A percentile compares a stretch with the other conserved stretches of the same genome.
Evolutionary conservation across 2,797 vertebrate genomes (phyloP).

Genomic region (Darevskia nairensis): DNA sequence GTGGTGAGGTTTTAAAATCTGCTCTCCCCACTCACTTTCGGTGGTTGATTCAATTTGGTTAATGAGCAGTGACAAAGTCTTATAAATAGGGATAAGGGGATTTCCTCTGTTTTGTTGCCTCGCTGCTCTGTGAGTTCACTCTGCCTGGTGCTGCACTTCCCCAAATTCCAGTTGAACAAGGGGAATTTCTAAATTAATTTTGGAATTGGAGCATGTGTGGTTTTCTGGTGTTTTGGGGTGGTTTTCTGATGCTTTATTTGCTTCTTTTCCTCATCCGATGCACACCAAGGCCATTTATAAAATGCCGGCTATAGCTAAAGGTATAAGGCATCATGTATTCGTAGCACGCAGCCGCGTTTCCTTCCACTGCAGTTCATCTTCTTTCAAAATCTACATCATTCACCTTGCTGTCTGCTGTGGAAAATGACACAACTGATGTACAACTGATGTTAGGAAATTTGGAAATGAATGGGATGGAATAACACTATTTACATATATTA

Average conservation of each 20-base stretch:
- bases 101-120: not conserved
- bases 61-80: conserved; percentile 47
- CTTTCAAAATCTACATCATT: no score
- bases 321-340: no score
- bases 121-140: no score
- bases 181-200: not conserved
- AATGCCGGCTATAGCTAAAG: no score
- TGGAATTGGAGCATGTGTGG: not conserved
- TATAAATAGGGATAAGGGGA: not conserved
- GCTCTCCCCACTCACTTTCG: conserved; percentile 55
- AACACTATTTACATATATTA: no score
- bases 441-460: no score
- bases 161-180: not conserved
- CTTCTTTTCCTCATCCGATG: not conserved
- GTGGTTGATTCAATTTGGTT: conserved; percentile 57
- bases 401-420: no score
- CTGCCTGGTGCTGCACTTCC: not conserved
- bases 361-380: no score
- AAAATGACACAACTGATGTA: no score
- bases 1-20: conserved; percentile 60
- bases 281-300: no score
- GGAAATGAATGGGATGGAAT: no score
- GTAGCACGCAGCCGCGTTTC: no score
- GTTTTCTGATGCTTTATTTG: not conserved
- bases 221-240: not conserved